phyloP scores from a whole-genome alignment of 2,113 vertebrate genomes.

The Melanotaenia duboulayi region DNA sequence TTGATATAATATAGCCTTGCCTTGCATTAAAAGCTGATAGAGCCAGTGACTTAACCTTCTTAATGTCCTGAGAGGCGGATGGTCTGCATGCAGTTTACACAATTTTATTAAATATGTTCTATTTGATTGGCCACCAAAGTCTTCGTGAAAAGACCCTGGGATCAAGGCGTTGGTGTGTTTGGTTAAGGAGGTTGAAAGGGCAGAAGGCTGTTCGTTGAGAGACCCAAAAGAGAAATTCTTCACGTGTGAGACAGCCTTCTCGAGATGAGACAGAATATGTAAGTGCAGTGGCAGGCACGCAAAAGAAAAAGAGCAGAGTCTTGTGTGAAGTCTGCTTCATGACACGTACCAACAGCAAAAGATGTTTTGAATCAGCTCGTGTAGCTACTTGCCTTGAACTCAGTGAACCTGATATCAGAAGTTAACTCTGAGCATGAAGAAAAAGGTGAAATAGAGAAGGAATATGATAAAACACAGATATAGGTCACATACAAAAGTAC shows the following conservation, averaged over 20 bases:
- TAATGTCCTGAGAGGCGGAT: too few species aligned
- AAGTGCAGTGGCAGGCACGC: conserved; percentile 52
- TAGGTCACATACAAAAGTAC: too few species aligned
- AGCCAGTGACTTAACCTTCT: too few species aligned
- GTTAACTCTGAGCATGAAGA: too few species aligned
- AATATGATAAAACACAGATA: too few species aligned
- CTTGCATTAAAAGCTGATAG: too few species aligned
- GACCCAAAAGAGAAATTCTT: conserved; percentile 39
- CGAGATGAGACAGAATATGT: conserved; percentile 61
- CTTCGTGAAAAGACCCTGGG: neutral
- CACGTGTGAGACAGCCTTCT: conserved; percentile 49
- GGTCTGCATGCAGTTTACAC: too few species aligned
- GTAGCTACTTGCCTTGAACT: conserved; percentile 1
- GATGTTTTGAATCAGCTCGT: conserved; percentile 56
- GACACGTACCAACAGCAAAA: conserved; percentile 54
- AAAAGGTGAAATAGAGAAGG: too few species aligned
- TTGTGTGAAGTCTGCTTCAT: conserved; percentile 12
- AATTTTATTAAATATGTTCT: too few species aligned
- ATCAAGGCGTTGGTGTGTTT: conserved; percentile 5
- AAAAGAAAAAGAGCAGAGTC: conserved; percentile 32
- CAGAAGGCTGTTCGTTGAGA: conserved; percentile 6
- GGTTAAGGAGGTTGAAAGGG: conserved; percentile 6
- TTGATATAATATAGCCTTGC: neutral
- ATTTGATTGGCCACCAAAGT: conserved; percentile 6
- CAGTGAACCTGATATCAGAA: too few species aligned